phyloP scores from a whole-genome alignment of 2,888 invertebrate species.

The Elysia crispata region DNA sequence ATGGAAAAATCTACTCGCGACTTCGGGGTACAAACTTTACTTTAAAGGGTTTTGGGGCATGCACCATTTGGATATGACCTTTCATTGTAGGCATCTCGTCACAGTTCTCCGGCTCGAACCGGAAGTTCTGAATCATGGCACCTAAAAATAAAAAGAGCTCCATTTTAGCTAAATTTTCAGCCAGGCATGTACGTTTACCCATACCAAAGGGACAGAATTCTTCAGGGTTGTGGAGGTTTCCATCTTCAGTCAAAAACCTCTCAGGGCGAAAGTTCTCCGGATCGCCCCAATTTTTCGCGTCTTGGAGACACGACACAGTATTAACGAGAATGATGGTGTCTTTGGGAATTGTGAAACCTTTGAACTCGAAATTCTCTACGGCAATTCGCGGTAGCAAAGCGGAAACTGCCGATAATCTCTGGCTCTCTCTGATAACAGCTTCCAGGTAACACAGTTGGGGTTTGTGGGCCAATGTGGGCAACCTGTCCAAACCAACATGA shows the following conservation, averaged over 20 bases:
- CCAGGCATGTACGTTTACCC: background rate
- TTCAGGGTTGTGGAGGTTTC: conserved; percentile 39
- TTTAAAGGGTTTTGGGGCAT: too few species aligned
- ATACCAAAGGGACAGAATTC: too few species aligned
- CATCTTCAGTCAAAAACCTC: conserved; percentile 52
- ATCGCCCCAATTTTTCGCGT: conserved; percentile 49
- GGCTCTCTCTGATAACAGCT: conserved; percentile 60
- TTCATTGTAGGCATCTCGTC: too few species aligned
- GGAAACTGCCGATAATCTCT: conserved; percentile 58
- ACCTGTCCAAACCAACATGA: conserved; percentile 69
- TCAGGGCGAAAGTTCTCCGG: conserved; percentile 52
- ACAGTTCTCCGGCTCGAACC: too few species aligned
- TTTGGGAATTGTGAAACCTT: conserved; percentile 63
- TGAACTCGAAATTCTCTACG: conserved; percentile 56
- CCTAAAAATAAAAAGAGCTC: background rate
- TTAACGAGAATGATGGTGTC: conserved; percentile 54
- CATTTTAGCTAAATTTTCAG: background rate
- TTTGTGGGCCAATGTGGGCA: conserved; percentile 49
- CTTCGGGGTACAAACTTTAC: too few species aligned
- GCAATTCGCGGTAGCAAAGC: conserved; percentile 54
- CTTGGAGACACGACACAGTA: conserved; percentile 55
- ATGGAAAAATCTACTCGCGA: too few species aligned
- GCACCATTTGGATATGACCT: too few species aligned
- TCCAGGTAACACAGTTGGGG: conserved; percentile 53
- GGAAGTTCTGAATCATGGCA: background rate